Conservation (phyloP, 2,113 vertebrate genomes). For the Cygnus atratus region DNA sequence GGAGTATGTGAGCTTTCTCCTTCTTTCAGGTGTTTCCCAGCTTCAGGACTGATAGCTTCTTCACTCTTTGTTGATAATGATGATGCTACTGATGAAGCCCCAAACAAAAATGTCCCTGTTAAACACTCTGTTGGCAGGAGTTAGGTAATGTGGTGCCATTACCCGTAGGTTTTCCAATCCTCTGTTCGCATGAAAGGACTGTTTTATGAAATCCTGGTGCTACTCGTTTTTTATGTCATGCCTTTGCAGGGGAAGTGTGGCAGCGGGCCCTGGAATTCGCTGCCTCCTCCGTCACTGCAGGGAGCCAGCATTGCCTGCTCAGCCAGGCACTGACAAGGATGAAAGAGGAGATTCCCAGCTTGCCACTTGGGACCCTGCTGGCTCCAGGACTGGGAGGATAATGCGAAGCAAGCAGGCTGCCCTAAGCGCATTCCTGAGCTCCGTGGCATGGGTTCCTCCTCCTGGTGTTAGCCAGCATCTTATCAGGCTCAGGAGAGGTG, state of each 20-base stretch:
- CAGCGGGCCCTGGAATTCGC: neutral
- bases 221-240: neutral
- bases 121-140: neutral
- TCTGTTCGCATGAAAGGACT: neutral
- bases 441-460: neutral
- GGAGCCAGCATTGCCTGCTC: neutral
- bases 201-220: neutral
- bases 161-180: neutral
- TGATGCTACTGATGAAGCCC: neutral
- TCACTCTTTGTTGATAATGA: neutral
- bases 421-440: neutral
- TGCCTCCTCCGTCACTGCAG: neutral
- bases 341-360: neutral
- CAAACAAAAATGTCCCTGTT: neutral
- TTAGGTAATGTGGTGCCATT: neutral
- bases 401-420: neutral
- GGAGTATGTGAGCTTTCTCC: neutral
- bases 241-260: neutral
- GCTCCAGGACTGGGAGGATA: neutral
- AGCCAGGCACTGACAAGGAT: neutral
- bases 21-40: neutral
- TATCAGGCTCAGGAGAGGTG: neutral
- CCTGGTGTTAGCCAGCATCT: neutral
- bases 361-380: neutral
- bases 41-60: neutral